A percentile compares a stretch with the other conserved stretches of the same genome.
These are phyloP conservation scores for Struthidea cinerea DNA, from an alignment of 2,113 vertebrate species.

Conservation along the genomic window DNA sequence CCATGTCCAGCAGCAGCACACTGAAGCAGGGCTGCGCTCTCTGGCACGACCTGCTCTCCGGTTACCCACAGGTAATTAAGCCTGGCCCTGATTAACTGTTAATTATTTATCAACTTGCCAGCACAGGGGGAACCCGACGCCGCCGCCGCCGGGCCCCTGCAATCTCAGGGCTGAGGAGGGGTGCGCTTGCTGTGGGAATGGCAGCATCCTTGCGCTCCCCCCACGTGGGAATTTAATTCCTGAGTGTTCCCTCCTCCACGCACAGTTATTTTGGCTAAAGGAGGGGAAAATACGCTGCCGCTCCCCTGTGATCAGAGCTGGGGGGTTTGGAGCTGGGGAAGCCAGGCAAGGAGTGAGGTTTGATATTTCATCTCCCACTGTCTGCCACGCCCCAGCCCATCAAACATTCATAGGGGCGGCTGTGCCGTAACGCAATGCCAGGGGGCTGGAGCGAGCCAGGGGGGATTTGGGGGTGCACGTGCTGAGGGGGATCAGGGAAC, in stretches of 20 bases:
- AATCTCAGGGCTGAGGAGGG: not conserved
- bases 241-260: fast-evolving
- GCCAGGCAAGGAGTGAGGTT: not conserved
- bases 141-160: not conserved
- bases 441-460: not conserved
- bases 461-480: not conserved
- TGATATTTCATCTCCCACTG: constrained; percentile 49
- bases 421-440: not conserved
- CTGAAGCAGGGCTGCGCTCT: not conserved
- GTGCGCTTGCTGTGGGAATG: fast-evolving
- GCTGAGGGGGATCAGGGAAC: not conserved
- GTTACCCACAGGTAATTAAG: not conserved
- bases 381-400: not conserved
- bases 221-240: fast-evolving
- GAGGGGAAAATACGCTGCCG: not conserved
- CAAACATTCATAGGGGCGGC: constrained; percentile 24
- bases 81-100: constrained; percentile 1
- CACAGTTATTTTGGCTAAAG: not conserved
- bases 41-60: not conserved
- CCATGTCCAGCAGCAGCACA: not conserved
- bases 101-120: constrained; percentile 6
- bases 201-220: not conserved
- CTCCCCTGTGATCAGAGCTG: not conserved
- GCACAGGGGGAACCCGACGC: not conserved
- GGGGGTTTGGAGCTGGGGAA: not conserved